Evolutionary conservation across 2,888 invertebrate species (phyloP).

Genomic region (Oxyteleia sp.): DNA sequence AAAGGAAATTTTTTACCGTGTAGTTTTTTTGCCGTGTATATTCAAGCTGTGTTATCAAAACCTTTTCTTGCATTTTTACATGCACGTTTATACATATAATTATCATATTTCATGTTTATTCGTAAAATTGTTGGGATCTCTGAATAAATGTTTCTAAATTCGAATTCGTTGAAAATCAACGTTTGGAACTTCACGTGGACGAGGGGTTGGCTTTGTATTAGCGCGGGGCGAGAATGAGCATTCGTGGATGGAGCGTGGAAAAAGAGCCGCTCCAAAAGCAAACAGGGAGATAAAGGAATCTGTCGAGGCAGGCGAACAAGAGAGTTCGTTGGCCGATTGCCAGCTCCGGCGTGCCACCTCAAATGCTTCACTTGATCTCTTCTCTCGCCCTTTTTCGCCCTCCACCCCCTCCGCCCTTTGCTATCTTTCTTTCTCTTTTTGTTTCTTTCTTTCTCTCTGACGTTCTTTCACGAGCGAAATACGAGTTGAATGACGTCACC

Average conservation of each 20-base stretch:
- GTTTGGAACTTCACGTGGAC: too few species aligned
- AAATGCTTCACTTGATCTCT: conserved; percentile 61
- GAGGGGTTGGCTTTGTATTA: conserved; percentile 18
- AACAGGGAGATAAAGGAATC: conserved; percentile 65
- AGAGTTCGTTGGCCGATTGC: conserved; percentile 84
- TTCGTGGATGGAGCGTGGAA: conserved; percentile 29
- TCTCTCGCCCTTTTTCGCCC: conserved; percentile 64
- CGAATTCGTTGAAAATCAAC: too few species aligned
- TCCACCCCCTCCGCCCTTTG: too few species aligned
- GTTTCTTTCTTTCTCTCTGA: conserved; percentile 28
- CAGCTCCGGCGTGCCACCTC: conserved; percentile 72
- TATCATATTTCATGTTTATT: too few species aligned
- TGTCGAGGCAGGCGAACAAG: conserved; percentile 68
- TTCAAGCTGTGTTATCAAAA: too few species aligned
- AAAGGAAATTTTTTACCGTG: too few species aligned
- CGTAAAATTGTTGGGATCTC: too few species aligned
- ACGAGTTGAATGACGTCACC: conserved; percentile 39
- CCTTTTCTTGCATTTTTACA: too few species aligned
- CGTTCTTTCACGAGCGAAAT: conserved; percentile 56
- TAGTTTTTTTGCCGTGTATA: too few species aligned
- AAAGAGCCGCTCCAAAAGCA: conserved; percentile 42
- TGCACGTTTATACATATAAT: too few species aligned
- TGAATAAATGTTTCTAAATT: too few species aligned
- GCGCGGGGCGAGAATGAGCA: conserved; percentile 25
- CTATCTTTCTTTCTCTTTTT: too few species aligned